Base-by-base conservation (phyloP, 1,140 invertebrate species). In the Ptiloglossa arizonensis region DNA sequence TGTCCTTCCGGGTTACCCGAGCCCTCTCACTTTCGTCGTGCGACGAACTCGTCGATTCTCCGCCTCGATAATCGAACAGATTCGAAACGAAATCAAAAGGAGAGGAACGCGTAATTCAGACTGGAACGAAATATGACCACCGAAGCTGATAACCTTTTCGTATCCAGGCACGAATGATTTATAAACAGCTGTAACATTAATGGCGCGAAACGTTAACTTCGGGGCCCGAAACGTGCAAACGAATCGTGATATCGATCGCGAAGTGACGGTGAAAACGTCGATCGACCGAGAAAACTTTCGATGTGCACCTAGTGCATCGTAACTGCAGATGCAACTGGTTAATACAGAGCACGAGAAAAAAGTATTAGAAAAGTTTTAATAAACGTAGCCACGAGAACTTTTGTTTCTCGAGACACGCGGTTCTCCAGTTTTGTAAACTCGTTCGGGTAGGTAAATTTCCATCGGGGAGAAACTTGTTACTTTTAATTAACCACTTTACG, bases 11-110 rank as follows among this genome's bases (percentile, higher is more conserved):
- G 83, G 82, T 85, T 85, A 84, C 44, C 11, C 68, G 48, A 83
- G 78, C 87, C 90, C 90, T 90, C 89, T 91, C 89, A 90, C 90
- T 91, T 91, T 91, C 89, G 73, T 90, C 86, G 90, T 85, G 77
- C 90, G 87, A 91, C 89, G 90, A 91, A 88, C 89, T 88, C 82
- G 85, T 52, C 29, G 50, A 78, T 78, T 44, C 54, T 79, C 50
- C 22, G 11, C 13, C 15, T 29, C 13, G 50, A 35, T 80, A 74
- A 64, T 52, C 38, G 46, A 60, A 74, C 60, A 79, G 79, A 82
- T 79, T 52, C 50, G 52, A 48, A 66, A 59, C 29, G 41, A 71
- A 54, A 72, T 76, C 35, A 66, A 75, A 75, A 56, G 63, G 68
- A 83, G 69, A 56, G 56, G 19, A 15, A 24, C 32, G 24, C 24